Evolutionary conservation across 1,140 invertebrate genomes (phyloP), one percentile per base, ranked within the genome.

Genomic region (Cecropterus lyciades): DNA sequence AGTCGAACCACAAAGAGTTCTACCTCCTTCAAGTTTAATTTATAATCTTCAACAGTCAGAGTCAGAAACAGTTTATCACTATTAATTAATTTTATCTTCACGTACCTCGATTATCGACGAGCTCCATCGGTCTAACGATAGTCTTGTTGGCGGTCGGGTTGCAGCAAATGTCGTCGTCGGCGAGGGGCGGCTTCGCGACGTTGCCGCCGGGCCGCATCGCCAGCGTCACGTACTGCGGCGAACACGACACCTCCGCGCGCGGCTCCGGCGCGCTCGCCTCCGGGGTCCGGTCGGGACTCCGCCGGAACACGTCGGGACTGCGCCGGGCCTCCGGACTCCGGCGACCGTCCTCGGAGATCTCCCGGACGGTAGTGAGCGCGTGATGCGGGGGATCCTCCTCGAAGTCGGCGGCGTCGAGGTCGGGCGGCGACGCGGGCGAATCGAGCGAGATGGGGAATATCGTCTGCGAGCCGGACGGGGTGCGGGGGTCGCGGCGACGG

Each of bases 361-460:
- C 87, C 6, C 85, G 72, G 0, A 89, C 81, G 0, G 87, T 89
- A 2, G 67, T 77, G 11, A 89, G 68, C 37, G 78, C 73, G 20
- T 85, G 84, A 30, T 76, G 73, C 17, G 46, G 46, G 7, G 43
- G 43, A 46, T 79, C 77, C 20, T 79, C 77, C 7, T 73, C 76
- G 7, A 72, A 37, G 3, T 66, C 53, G 5, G 70, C 15, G 1
- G 67, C 43, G 37, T 79, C 73, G 8, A 63, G 14, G 15, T 75
- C 70, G 1, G 77, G 72, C 3, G 80, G 80, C 0, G 79, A 80
- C 0, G 77, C 77, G 0, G 85, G 85, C 15, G 76, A 83, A 40
- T 87, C 85, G 40, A 84, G 69, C 2, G 80, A 84, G 52, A 85
- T 67, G 30, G 81, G 83, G 70, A 87, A 87, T 6, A 85, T 64